These are phyloP conservation scores for Dasypus novemcinctus DNA, from an alignment of 2,113 vertebrate species.

Conservation along the genomic window DNA sequence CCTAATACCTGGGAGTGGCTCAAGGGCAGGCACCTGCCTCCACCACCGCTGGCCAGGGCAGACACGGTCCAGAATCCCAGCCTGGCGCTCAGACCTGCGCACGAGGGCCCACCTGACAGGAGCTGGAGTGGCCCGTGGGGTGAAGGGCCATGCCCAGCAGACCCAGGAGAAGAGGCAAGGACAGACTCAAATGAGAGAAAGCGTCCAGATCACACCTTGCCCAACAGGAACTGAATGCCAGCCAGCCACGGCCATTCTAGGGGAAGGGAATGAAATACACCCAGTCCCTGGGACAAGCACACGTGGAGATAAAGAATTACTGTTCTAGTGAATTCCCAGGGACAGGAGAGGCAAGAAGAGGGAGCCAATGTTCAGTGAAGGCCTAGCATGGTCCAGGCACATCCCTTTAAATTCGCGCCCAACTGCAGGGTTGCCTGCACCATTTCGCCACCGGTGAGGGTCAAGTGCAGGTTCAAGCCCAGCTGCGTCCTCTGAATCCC, in stretches of 20 bases:
- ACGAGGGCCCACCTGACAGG: accelerated
- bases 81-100: background rate
- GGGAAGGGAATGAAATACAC: background rate
- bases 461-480: background rate
- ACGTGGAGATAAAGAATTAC: too few species aligned
- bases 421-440: background rate
- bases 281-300: background rate
- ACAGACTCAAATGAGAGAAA: background rate
- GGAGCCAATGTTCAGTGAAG: too few species aligned
- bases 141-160: background rate
- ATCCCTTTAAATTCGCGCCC: background rate
- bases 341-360: background rate
- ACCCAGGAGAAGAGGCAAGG: background rate
- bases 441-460: background rate
- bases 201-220: background rate
- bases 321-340: background rate
- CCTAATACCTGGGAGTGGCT: background rate
- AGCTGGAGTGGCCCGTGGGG: background rate
- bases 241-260: too few species aligned
- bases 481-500: background rate
- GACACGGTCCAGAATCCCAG: background rate
- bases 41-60: too few species aligned
- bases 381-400: background rate
- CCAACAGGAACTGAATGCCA: accelerated
- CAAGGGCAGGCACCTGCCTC: background rate